Percentiles rank a stretch among this genome's conserved stretches.
Evolutionary conservation across 2,888 invertebrate species (phyloP).

Genomic region (Pediacus dermestoides): DNA sequence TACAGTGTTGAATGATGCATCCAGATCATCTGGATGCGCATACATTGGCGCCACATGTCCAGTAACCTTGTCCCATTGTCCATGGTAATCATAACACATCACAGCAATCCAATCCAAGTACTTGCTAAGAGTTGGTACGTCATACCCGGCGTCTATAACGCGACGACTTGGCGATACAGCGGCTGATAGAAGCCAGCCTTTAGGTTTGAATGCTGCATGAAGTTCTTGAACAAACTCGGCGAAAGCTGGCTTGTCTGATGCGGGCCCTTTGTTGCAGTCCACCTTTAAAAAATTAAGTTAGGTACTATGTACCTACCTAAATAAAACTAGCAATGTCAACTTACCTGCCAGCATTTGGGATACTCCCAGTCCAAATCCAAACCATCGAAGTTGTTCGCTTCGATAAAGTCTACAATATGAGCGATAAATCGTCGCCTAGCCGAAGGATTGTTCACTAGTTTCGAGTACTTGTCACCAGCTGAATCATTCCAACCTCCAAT

Average conservation of each 20-base stretch:
- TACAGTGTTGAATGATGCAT: slow-evolving; percentile 75
- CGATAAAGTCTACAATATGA: slow-evolving; percentile 73
- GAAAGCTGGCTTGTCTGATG: slow-evolving; percentile 77
- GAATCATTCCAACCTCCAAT: slow-evolving; percentile 96
- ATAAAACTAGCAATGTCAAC: slow-evolving; percentile 6
- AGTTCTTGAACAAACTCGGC: slow-evolving; percentile 72
- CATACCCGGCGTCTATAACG: slow-evolving; percentile 81
- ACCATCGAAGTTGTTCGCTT: slow-evolving; percentile 81
- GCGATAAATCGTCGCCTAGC: slow-evolving; percentile 71
- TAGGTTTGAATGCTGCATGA: slow-evolving; percentile 65
- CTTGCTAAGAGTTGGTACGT: slow-evolving; percentile 69
- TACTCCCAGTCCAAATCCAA: slow-evolving; percentile 94
- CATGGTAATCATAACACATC: slow-evolving; percentile 90
- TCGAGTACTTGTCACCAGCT: slow-evolving; percentile 83
- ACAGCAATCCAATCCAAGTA: slow-evolving; percentile 87
- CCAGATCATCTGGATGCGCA: slow-evolving; percentile 67
- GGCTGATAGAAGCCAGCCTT: slow-evolving; percentile 70
- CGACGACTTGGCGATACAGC: slow-evolving; percentile 83
- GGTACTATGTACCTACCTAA: not conserved
- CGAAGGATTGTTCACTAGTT: slow-evolving; percentile 69
- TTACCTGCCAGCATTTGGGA: slow-evolving; percentile 85
- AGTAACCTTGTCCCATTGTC: slow-evolving; percentile 87
- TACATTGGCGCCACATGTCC: slow-evolving; percentile 90
- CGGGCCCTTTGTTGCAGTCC: slow-evolving; percentile 78
- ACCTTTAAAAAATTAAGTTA: slow-evolving; percentile 51